phyloP scores from a whole-genome alignment of 2,888 invertebrate species.

The Dolichopus griseipennis region DNA sequence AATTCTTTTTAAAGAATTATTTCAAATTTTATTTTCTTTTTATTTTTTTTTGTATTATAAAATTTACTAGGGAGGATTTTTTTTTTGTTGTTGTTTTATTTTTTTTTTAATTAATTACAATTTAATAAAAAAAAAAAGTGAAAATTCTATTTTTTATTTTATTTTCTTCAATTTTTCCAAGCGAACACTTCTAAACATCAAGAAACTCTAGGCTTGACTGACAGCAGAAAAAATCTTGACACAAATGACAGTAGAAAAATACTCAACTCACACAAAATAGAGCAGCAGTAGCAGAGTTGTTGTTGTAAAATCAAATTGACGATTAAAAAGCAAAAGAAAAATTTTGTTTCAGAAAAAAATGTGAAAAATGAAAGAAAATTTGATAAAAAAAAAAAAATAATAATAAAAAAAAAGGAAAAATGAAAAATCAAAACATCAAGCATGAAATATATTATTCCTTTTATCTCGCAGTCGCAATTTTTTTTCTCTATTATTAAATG shows the following conservation, averaged over 20 bases:
- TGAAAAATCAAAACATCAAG: constrained; percentile 7
- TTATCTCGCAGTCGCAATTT: too few species aligned
- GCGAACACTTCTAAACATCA: constrained; percentile 6
- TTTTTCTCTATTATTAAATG: too few species aligned
- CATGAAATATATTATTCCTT: not conserved
- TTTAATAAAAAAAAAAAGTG: not conserved
- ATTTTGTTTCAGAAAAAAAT: not conserved
- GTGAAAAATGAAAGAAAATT: not conserved
- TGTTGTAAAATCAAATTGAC: too few species aligned
- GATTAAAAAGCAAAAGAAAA: too few species aligned
- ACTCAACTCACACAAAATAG: too few species aligned
- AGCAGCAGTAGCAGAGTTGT: too few species aligned
- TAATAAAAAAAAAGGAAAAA: constrained; percentile 12
- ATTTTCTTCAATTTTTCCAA: not conserved
- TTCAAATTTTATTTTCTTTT: not conserved
- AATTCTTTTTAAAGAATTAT: not conserved
- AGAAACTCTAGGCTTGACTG: constrained; percentile 4
- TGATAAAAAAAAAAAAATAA: constrained; percentile 8
- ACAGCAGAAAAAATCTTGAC: not conserved
- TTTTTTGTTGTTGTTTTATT: too few species aligned
- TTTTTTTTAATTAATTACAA: not conserved
- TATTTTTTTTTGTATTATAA: not conserved
- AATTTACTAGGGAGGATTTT: not conserved
- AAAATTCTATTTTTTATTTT: not conserved
- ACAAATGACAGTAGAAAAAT: constrained; percentile 13